Base-by-base conservation (phyloP, 2,888 invertebrate genomes). In the Prosapia bicincta region DNA sequence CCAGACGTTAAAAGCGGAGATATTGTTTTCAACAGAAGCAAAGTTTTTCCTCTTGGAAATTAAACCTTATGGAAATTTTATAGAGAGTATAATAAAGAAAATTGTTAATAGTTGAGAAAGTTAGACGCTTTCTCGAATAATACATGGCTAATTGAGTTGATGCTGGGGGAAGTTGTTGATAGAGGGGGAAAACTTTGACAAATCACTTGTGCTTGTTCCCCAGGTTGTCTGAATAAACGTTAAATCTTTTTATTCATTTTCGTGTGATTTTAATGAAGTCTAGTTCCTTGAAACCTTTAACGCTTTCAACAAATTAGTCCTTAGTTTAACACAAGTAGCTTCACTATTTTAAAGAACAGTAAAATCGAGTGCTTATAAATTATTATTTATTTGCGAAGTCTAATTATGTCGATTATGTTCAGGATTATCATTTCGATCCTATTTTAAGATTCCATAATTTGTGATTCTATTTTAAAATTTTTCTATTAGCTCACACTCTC, bases 1-100 rank as follows among this genome's bases (percentile, higher is more conserved):
- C 54, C 54, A 54, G 20, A 54, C 54, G 54, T 54, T 54, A 54
- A 54, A 20, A 54, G 54, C 54, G n/a, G 54, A 6, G 20, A 54
- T 54, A 54, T 54, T 54, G 54, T 54, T 54, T 54, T 54, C 54
- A 54, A 3, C 54, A n/a, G 20, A 54, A 54, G 54, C 9, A 54
- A 54, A 54, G 20, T 54, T 54, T 54, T 20, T 9, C 54, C n/a
- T n/a, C 20, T 20, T 54, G 3, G 54, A 54, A 54, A 54, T 20
- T 54, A 54, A 54, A 54, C 54, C 54, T 54, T 54, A 54, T 54
- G 54, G 54, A 54, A 54, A 54, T 54, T 54, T 54, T 54, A 54
- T 54, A 54, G 54, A 2, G 38, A 20, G 20, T 54, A 54, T 54
- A 54, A 54, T 54, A 54, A 54, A 20, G 54, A 54, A 54, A 54